Conservation (phyloP, 2,113 vertebrate genomes). For the Ranitomeya imitator region DNA sequence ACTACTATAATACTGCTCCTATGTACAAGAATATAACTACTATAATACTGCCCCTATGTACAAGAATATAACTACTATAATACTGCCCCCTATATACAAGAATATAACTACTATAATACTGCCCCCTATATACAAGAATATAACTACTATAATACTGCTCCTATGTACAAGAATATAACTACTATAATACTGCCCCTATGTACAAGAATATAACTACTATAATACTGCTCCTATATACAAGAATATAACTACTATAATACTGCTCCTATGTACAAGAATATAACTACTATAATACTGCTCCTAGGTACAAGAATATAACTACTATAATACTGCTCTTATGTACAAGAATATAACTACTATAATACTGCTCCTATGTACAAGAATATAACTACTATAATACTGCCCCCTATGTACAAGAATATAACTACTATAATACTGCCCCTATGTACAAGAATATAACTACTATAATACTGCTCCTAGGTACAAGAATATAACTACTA, state of each 20-base stretch:
- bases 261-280: too few species aligned
- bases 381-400: background rate
- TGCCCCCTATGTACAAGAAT: background rate
- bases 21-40: background rate
- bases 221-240: too few species aligned
- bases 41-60: background rate
- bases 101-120: constrained; percentile 11
- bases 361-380: background rate
- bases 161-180: too few species aligned
- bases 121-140: background rate
- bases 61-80: background rate
- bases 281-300: too few species aligned
- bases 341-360: background rate
- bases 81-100: background rate
- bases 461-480: background rate
- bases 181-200: too few species aligned
- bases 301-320: background rate
- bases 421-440: constrained; percentile 8
- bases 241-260: too few species aligned
- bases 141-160: background rate
- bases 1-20: background rate
- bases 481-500: too few species aligned
- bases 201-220: too few species aligned
- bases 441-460: background rate
- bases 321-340: background rate